These are phyloP conservation scores for Lutraria rhynchaena DNA, from an alignment of 1,140 invertebrate species.

Conservation along the genomic window DNA sequence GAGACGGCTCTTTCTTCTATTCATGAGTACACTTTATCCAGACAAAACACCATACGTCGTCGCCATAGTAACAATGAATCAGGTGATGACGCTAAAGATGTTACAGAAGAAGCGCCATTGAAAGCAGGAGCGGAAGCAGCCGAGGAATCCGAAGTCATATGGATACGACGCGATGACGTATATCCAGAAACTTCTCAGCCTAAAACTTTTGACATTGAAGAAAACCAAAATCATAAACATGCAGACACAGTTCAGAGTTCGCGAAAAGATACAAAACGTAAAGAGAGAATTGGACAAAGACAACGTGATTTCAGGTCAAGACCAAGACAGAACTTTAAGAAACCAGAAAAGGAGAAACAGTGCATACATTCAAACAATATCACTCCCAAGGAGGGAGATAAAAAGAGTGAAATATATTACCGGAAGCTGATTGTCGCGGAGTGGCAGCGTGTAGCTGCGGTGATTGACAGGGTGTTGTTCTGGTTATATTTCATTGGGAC, in stretches of 20 bases:
- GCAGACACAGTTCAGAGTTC: not conserved
- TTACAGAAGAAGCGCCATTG: not conserved
- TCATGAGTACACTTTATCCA: conserved; percentile 38
- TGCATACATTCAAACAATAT: conserved; percentile 57
- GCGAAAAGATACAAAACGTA: not conserved
- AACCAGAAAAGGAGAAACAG: conserved; percentile 12
- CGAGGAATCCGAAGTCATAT: conserved; percentile 59
- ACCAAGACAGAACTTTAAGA: conserved; percentile 37
- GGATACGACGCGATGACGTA: conserved; percentile 60
- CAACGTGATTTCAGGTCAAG: not conserved
- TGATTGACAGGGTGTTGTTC: conserved; percentile 79
- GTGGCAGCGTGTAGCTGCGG: conserved; percentile 80
- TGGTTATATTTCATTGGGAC: conserved; percentile 78
- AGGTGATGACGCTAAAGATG: not conserved
- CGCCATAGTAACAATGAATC: conserved; percentile 45
- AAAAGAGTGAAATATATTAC: conserved; percentile 55
- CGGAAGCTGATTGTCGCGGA: conserved; percentile 78
- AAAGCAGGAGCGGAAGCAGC: not conserved
- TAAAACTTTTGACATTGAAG: conserved; percentile 46
- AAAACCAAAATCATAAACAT: conserved; percentile 1
- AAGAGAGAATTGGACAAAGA: conserved; percentile 7
- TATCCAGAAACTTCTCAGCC: conserved; percentile 33
- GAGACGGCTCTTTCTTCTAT: conserved; percentile 45
- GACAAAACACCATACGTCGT: conserved; percentile 49
- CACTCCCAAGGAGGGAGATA: conserved; percentile 46